These are phyloP conservation scores for Knipowitschia caucasica DNA, from an alignment of 2,797 vertebrate species.

Conservation along the genomic window DNA sequence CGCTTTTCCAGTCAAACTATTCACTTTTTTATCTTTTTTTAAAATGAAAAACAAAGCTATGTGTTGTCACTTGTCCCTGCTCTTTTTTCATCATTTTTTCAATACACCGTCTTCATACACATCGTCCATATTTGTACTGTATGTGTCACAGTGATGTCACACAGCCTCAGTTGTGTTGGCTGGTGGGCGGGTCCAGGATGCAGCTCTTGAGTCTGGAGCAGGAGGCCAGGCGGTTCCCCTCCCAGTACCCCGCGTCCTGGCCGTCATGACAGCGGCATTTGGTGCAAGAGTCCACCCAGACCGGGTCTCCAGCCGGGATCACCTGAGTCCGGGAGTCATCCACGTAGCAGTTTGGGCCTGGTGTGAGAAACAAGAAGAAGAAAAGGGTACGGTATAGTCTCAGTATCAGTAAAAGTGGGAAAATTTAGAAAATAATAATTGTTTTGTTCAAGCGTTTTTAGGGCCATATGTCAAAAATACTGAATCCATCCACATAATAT, in stretches of 20 bases:
- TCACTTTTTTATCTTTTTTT: too few species aligned
- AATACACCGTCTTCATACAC: too few species aligned
- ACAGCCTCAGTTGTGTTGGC: constrained; percentile 47
- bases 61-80: too few species aligned
- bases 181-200: constrained; percentile 36
- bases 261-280: constrained; percentile 81
- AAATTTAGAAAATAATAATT: neutral
- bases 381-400: neutral
- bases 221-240: constrained; percentile 82
- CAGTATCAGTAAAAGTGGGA: too few species aligned
- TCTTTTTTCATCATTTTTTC: too few species aligned
- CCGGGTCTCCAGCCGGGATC: constrained; percentile 75
- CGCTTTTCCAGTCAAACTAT: too few species aligned
- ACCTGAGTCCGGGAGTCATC: constrained; percentile 69
- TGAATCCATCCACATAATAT: too few species aligned
- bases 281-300: constrained; percentile 83
- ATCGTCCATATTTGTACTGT: neutral
- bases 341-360: constrained; percentile 83
- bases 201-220: constrained; percentile 78
- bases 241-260: constrained; percentile 84
- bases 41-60: too few species aligned
- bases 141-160: constrained; percentile 6
- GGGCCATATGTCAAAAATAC: neutral
- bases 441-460: neutral
- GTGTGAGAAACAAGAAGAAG: neutral